phyloP scores from a whole-genome alignment of 2,888 invertebrate species.

The Diadromus collaris region DNA sequence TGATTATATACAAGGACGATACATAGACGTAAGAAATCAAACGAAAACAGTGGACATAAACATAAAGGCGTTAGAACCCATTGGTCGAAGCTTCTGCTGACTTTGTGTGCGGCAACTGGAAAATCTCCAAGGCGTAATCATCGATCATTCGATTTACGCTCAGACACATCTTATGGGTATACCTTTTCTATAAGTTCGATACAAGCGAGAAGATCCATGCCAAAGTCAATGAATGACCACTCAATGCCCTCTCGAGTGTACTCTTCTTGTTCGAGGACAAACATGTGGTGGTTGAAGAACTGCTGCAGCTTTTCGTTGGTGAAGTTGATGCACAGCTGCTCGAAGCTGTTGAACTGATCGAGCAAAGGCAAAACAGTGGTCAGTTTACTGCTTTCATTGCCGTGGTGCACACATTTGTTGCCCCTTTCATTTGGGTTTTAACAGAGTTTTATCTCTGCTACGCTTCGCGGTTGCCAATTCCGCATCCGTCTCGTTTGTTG shows the following conservation, averaged over 20 bases:
- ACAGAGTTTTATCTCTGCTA: not conserved
- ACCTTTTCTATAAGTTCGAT: slow-evolving; percentile 98
- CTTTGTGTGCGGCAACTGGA: slow-evolving; percentile 32
- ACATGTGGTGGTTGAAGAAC: slow-evolving; percentile 98
- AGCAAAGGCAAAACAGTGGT: slow-evolving; percentile 67
- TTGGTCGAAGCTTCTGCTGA: slow-evolving; percentile 50
- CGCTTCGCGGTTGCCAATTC: not conserved
- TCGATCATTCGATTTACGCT: slow-evolving; percentile 63
- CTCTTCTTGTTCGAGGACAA: slow-evolving; percentile 96
- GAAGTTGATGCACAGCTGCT: slow-evolving; percentile 97
- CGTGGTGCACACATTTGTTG: slow-evolving; percentile 39
- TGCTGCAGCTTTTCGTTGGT: slow-evolving; percentile 97
- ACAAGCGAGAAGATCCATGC: slow-evolving; percentile 96
- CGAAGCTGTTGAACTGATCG: slow-evolving; percentile 91
- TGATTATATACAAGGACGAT: slow-evolving; percentile 39
- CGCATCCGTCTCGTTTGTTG: slow-evolving; percentile 27
- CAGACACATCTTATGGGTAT: slow-evolving; percentile 72
- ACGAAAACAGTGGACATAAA: slow-evolving; percentile 74
- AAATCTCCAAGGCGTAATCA: slow-evolving; percentile 17
- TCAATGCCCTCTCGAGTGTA: slow-evolving; percentile 95
- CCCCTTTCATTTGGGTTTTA: slow-evolving; percentile 16
- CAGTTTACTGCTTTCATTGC: slow-evolving; percentile 69
- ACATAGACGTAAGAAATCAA: slow-evolving; percentile 54
- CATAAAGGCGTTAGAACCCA: slow-evolving; percentile 60
- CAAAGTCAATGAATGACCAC: slow-evolving; percentile 97